Conservation (phyloP, 2,888 invertebrate genomes). For the Agriopis aurantiaria region DNA sequence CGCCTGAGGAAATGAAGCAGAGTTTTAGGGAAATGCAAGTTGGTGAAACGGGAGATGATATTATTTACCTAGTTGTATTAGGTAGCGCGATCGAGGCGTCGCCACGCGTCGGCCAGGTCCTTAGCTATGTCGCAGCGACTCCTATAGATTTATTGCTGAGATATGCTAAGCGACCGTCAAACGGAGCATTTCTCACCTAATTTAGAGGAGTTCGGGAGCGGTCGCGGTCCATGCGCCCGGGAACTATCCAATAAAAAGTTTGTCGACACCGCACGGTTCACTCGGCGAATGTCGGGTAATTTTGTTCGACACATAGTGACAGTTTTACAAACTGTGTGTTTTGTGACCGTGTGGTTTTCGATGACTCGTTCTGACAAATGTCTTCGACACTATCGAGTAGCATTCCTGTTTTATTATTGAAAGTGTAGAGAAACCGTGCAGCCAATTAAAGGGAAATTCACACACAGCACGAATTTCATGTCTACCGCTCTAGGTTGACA, state of each 20-base stretch:
- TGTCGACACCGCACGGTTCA: slow-evolving; percentile 56
- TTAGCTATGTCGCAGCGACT: slow-evolving; percentile 51
- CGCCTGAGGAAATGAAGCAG: slow-evolving; percentile 54
- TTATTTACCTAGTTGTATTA: slow-evolving; percentile 56
- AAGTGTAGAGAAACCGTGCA: slow-evolving; percentile 58
- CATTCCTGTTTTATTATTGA: slow-evolving; percentile 44
- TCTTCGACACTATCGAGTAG: slow-evolving; percentile 53
- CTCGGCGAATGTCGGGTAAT: slow-evolving; percentile 59
- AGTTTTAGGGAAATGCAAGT: slow-evolving; percentile 46
- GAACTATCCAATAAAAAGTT: slow-evolving; percentile 67
- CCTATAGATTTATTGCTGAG: slow-evolving; percentile 65
- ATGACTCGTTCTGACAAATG: slow-evolving; percentile 63
- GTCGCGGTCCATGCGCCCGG: slow-evolving; percentile 49
- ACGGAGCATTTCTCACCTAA: slow-evolving; percentile 72
- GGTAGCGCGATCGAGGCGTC: slow-evolving; percentile 44
- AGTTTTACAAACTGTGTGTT: slow-evolving; percentile 59
- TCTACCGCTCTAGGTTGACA: slow-evolving; percentile 67
- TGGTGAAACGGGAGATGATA: slow-evolving; percentile 47
- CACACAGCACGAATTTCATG: slow-evolving; percentile 72
- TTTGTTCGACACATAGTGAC: slow-evolving; percentile 60
- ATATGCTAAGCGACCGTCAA: slow-evolving; percentile 72
- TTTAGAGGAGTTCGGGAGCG: slow-evolving; percentile 62
- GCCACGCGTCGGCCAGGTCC: slow-evolving; percentile 43
- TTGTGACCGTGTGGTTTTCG: slow-evolving; percentile 46
- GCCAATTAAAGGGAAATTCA: slow-evolving; percentile 71